Conservation (phyloP, 2,113 vertebrate species). For the Larimichthys crocea region DNA sequence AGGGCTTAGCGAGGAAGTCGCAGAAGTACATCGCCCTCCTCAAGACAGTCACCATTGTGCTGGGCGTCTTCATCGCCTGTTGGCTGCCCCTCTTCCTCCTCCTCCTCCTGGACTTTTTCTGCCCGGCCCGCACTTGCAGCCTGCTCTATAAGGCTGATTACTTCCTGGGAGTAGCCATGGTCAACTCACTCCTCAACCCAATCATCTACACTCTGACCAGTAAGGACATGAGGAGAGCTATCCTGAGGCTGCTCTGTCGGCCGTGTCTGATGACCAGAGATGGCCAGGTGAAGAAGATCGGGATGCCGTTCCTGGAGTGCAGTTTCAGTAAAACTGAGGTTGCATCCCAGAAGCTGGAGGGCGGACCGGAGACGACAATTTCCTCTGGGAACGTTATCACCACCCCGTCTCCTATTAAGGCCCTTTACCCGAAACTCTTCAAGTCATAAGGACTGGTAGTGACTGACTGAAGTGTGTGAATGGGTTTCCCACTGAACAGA, state of each 20-base stretch:
- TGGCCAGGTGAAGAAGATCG: constrained; percentile 80
- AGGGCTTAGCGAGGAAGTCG: constrained; percentile 76
- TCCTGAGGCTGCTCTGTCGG: constrained; percentile 86
- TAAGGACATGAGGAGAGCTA: constrained; percentile 89
- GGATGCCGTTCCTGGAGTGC: constrained; percentile 84
- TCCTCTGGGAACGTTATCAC: constrained; percentile 82
- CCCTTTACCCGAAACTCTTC: constrained; percentile 76
- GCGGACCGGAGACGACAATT: constrained; percentile 81
- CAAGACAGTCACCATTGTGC: constrained; percentile 90
- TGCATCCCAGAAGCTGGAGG: constrained; percentile 82
- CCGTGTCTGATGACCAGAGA: constrained; percentile 79
- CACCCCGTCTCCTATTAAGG: constrained; percentile 79
- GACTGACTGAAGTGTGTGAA: constrained; percentile 31
- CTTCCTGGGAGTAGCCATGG: constrained; percentile 91
- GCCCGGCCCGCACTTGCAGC: constrained; percentile 73
- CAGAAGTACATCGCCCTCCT: constrained; percentile 88
- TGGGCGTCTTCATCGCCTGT: constrained; percentile 89
- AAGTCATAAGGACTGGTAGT: constrained; percentile 72
- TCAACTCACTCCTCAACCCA: constrained; percentile 93
- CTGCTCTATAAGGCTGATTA: constrained; percentile 90
- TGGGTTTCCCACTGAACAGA: constrained; percentile 42
- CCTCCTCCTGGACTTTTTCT: constrained; percentile 89
- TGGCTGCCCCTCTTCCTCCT: constrained; percentile 93
- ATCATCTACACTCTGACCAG: constrained; percentile 93
- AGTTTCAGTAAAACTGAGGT: constrained; percentile 88